Conservation (phyloP, 2,888 invertebrate species). For the Apamea monoglypha region DNA sequence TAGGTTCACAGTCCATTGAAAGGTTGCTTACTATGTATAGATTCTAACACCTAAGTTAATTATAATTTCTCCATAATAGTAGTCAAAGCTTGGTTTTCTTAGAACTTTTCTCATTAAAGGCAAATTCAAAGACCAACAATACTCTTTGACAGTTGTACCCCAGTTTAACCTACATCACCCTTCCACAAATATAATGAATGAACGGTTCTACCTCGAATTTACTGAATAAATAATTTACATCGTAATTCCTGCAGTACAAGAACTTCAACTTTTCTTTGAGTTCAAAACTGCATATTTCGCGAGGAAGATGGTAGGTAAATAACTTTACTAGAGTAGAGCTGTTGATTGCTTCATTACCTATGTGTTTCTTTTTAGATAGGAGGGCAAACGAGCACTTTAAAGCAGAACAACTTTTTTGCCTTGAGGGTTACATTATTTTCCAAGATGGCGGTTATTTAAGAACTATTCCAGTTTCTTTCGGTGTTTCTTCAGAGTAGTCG, state of each 20-base stretch:
- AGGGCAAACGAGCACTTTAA: neutral
- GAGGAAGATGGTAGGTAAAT: slow-evolving; percentile 19
- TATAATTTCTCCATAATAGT: slow-evolving; percentile 6
- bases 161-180: neutral
- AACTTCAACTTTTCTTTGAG: slow-evolving; percentile 29
- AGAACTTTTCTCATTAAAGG: slow-evolving; percentile 20
- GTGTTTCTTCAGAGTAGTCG: neutral
- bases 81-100: neutral
- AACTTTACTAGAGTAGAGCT: slow-evolving; percentile 15
- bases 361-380: neutral
- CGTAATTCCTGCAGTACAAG: slow-evolving; percentile 6
- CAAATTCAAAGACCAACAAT: slow-evolving; percentile 17
- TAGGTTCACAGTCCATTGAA: neutral
- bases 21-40: neutral
- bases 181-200: neutral
- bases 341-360: slow-evolving; percentile 26
- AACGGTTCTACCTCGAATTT: neutral
- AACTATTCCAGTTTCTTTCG: neutral
- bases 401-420: neutral
- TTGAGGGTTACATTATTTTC: neutral
- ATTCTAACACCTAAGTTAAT: neutral
- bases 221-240: slow-evolving; percentile 9
- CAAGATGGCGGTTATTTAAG: neutral
- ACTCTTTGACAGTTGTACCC: neutral
- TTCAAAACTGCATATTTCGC: slow-evolving; percentile 20